phyloP scores from a whole-genome alignment of 2,888 invertebrate species.

The Drosophila birchii region DNA sequence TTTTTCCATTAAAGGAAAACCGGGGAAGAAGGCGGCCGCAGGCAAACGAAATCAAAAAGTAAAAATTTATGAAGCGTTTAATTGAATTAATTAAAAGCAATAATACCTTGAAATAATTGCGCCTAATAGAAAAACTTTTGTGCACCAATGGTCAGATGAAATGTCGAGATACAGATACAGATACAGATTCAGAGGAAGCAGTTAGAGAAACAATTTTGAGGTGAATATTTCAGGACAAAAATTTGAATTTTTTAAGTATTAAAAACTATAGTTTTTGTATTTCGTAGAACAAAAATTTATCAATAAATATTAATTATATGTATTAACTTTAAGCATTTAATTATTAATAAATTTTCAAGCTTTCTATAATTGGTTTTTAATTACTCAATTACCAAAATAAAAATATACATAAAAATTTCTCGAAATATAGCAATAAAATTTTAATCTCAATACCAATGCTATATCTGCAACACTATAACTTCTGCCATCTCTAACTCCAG shows the following conservation, averaged over 20 bases:
- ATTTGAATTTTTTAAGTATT: too few species aligned
- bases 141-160: slow-evolving; percentile 25
- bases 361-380: not conserved
- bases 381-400: not conserved
- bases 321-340: not conserved
- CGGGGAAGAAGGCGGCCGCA: slow-evolving; percentile 57
- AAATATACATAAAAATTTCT: not conserved
- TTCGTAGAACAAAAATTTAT: not conserved
- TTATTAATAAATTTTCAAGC: too few species aligned
- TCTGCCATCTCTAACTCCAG: not conserved
- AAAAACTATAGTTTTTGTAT: not conserved
- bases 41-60: slow-evolving; percentile 79
- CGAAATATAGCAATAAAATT: not conserved
- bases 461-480: too few species aligned
- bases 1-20: slow-evolving; percentile 77
- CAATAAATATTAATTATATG: not conserved
- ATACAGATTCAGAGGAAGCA: not conserved
- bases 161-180: not conserved
- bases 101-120: slow-evolving; percentile 80
- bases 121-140: slow-evolving; percentile 79
- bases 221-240: not conserved
- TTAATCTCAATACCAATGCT: not conserved
- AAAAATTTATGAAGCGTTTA: slow-evolving; percentile 84
- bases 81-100: slow-evolving; percentile 84
- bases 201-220: not conserved